Evolutionary conservation across 2,888 invertebrate genomes (phyloP).

Genomic region (Formica aserva): DNA sequence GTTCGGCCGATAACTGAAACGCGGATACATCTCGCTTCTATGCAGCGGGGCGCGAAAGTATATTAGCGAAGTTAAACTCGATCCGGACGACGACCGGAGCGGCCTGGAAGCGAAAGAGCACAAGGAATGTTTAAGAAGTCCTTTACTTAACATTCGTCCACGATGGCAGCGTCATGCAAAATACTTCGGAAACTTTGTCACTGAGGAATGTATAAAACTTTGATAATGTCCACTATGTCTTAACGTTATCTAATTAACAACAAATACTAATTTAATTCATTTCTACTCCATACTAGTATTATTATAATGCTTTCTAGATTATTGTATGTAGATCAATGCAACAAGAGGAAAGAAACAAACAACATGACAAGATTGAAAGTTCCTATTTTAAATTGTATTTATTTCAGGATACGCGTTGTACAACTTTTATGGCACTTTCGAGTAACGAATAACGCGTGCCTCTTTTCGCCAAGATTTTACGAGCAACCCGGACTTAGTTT

Average conservation of each 20-base stretch:
- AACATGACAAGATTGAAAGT: background rate
- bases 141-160: constrained; percentile 50
- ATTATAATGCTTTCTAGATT: background rate
- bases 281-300: background rate
- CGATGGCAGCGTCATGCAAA: constrained; percentile 45
- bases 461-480: constrained; percentile 41
- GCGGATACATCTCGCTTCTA: constrained; percentile 55
- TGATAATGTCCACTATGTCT: constrained; percentile 18
- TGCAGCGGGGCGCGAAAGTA: constrained; percentile 54
- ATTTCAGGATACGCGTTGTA: background rate
- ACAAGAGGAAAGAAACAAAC: background rate
- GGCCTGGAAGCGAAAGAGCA: constrained; percentile 47
- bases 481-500: constrained; percentile 40
- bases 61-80: constrained; percentile 57
- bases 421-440: constrained; percentile 36
- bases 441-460: constrained; percentile 44
- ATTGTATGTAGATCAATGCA: background rate
- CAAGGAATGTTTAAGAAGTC: constrained; percentile 54
- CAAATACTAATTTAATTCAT: background rate
- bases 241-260: constrained; percentile 43
- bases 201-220: constrained; percentile 44
- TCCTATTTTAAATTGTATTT: constrained; percentile 16
- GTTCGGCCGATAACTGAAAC: constrained; percentile 54
- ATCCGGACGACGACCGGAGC: constrained; percentile 40
- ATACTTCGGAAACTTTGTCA: constrained; percentile 43